Percentiles rank a stretch among this genome's conserved stretches.
These are phyloP conservation scores for Tetanocera ferruginea DNA, from an alignment of 2,888 invertebrate species.

Conservation along the genomic window DNA sequence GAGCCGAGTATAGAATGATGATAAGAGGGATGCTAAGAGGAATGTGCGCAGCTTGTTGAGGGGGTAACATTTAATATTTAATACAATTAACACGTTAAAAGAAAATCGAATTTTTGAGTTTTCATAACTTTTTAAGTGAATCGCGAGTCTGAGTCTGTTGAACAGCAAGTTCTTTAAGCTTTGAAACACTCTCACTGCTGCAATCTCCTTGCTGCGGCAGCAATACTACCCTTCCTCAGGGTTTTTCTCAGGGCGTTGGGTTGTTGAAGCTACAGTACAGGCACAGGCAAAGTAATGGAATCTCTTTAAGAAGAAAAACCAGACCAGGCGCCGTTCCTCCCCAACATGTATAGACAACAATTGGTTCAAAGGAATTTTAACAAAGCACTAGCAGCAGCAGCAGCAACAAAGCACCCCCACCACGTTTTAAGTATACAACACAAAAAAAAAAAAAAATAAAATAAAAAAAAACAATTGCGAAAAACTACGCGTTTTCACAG, in stretches of 20 bases:
- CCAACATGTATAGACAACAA: conserved; percentile 44
- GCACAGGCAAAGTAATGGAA: no score
- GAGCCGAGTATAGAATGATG: not conserved
- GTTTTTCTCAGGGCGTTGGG: not conserved
- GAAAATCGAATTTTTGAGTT: not conserved
- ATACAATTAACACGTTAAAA: conserved; percentile 4
- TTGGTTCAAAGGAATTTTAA: conserved; percentile 51
- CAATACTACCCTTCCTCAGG: not conserved
- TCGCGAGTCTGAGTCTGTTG: not conserved
- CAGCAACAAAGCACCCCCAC: conserved; percentile 43
- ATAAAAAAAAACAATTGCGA: not conserved
- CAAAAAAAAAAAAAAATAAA: not conserved
- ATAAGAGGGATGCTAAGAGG: not conserved
- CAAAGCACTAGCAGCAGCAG: conserved; percentile 27
- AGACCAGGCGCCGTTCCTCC: conserved; percentile 6
- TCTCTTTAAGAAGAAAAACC: not conserved
- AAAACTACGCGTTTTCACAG: conserved; percentile 22
- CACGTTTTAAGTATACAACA: conserved; percentile 42
- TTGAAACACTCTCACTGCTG: not conserved
- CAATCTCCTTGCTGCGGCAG: not conserved
- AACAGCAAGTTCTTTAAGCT: not conserved
- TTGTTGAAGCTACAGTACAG: not conserved
- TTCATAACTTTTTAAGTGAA: not conserved
- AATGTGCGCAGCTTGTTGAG: not conserved
- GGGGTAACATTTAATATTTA: not conserved